Evolutionary conservation across 2,888 invertebrate species (phyloP), one percentile per base, ranked within the genome.

Genomic region (Cetonia aurata): DNA sequence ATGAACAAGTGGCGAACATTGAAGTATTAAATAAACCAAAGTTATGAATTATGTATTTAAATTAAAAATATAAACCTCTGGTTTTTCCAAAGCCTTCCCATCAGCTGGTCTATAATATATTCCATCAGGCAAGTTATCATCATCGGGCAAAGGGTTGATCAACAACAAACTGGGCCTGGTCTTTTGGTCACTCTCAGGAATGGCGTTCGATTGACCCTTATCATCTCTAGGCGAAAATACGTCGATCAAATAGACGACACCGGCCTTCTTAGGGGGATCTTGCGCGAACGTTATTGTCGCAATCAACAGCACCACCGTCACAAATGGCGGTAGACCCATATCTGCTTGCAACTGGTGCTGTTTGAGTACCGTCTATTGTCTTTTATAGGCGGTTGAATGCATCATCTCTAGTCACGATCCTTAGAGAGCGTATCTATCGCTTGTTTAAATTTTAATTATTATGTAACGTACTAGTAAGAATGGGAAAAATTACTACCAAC

Each of bases 51-150:
- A 8, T 52, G 19, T 8, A 52, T 25, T 1, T 52, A 52, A 52
- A 25, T 25, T 17, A 15, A 9, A 52, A 46, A 60, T 17, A 25
- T 60, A 13, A 50, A 81, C 81, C 77, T 79, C 73, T 17, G 79
- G 77, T 67, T 78, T 76, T n/a, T 76, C 70, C n/a, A 81, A 70
- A 4, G 80, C 77, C 72, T 78, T 69, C 9, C 81, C 81, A 71
- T 77, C 73, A 44, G 74, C 79, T 12, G 83, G 82, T 67, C 79
- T 77, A 74, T 81, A 82, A 73, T 83, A 83, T 48, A 83, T 78
- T n/a, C 82, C 82, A 78, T 83, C 82, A 9, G 77, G 77, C 15
- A 76, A 62, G 31, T 80, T 81, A 25, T 79, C 77, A 33, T 78
- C 74, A 8, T 80, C 77, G 19, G 78, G 76, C 62, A 83, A 77